phyloP scores from a whole-genome alignment of 2,113 vertebrate genomes.

The Apistogramma diplotaenia region DNA sequence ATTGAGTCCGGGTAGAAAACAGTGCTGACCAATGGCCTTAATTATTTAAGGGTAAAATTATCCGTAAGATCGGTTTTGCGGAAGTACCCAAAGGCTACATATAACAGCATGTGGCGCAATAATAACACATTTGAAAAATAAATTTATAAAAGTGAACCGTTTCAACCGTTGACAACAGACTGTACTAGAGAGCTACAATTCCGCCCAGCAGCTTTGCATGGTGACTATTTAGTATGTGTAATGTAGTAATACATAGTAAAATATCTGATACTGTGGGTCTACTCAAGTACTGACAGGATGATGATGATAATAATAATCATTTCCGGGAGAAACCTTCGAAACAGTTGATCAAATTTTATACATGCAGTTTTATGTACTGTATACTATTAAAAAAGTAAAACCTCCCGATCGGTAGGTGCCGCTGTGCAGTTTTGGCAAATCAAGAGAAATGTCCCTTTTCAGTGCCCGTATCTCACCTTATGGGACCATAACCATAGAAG shows the following conservation, averaged over 20 bases:
- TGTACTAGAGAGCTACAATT: too few species aligned
- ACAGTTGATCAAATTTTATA: too few species aligned
- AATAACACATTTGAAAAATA: rapidly evolving
- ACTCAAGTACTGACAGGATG: too few species aligned
- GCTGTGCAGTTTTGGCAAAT: not conserved
- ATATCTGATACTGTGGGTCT: too few species aligned
- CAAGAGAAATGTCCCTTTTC: not conserved
- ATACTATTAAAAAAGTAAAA: too few species aligned
- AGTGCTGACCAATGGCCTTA: not conserved
- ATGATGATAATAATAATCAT: too few species aligned
- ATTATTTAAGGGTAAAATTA: not conserved
- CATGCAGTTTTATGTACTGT: too few species aligned
- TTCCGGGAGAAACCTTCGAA: too few species aligned
- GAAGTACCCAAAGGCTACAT: not conserved
- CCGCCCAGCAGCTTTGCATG: too few species aligned
- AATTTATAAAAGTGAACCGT: not conserved
- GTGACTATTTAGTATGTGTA: too few species aligned
- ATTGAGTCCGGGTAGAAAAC: slow-evolving; percentile 52
- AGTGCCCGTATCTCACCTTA: slow-evolving; percentile 32
- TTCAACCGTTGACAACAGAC: not conserved
- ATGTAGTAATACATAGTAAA: too few species aligned
- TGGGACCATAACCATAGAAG: slow-evolving; percentile 17
- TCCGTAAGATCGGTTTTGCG: not conserved
- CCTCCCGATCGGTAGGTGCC: slow-evolving; percentile 17
- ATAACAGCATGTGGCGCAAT: not conserved